These are phyloP conservation scores for Phrynocephalus forsythii DNA, from an alignment of 2,797 vertebrate species.

Conservation along the genomic window DNA sequence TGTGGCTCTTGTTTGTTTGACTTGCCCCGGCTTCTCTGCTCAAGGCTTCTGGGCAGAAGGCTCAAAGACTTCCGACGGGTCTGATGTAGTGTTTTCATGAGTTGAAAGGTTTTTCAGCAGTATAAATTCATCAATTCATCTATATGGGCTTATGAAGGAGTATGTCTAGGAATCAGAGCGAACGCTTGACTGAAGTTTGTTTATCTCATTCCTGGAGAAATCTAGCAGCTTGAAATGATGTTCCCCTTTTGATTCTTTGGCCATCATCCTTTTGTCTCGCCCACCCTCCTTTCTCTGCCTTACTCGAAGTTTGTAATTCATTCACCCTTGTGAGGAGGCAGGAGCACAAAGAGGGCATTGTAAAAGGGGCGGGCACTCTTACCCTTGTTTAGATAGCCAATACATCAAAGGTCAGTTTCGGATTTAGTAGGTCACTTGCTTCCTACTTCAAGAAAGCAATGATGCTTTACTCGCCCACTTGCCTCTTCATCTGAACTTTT, in stretches of 20 bases:
- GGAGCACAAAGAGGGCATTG: constrained; percentile 73
- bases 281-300: constrained; percentile 31
- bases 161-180: not conserved
- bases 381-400: constrained; percentile 69
- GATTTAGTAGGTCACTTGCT: constrained; percentile 79
- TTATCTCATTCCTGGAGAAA: not conserved
- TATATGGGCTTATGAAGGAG: not conserved
- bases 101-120: not conserved
- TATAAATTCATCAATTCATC: not conserved
- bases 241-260: constrained; percentile 31
- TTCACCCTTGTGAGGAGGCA: constrained; percentile 72
- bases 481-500: constrained; percentile 59
- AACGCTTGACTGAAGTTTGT: not conserved
- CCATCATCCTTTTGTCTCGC: constrained; percentile 47
- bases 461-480: constrained; percentile 47
- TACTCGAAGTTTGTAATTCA: constrained; percentile 63
- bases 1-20: not conserved
- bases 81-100: not conserved
- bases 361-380: constrained; percentile 71
- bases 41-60: not conserved
- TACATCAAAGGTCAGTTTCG: constrained; percentile 77
- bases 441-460: constrained; percentile 68
- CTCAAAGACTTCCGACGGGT: not conserved
- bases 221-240: not conserved
- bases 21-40: not conserved